Conservation (phyloP, 2,888 invertebrate genomes). For the Sipha maydis region DNA sequence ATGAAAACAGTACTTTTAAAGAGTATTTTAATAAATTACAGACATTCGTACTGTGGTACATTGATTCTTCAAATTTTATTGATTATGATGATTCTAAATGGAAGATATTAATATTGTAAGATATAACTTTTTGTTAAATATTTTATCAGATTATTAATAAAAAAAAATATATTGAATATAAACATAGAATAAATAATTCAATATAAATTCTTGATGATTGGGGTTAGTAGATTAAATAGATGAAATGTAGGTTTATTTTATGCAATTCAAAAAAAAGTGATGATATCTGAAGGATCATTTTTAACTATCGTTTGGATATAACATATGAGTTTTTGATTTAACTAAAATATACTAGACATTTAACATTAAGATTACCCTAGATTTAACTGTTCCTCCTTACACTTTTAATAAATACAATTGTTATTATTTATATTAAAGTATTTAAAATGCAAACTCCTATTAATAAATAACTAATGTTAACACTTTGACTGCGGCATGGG, state of each 20-base stretch:
- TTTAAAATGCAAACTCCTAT: neutral
- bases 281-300: neutral
- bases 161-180: too few species aligned
- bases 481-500: too few species aligned
- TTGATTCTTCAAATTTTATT: conserved; percentile 95
- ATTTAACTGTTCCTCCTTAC: neutral
- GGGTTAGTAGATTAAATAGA: too few species aligned
- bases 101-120: conserved; percentile 86
- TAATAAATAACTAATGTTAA: neutral
- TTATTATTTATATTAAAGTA: neutral
- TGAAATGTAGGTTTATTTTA: neutral
- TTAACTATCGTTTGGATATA: too few species aligned
- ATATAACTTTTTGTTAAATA: conserved; percentile 63
- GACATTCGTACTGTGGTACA: conserved; percentile 92
- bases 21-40: conserved; percentile 86
- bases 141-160: neutral
- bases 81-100: conserved; percentile 93
- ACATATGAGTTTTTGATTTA: too few species aligned
- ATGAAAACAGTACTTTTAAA: conserved; percentile 79
- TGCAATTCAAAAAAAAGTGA: neutral
- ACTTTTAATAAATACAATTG: neutral
- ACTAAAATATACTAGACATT: too few species aligned
- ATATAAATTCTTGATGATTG: too few species aligned
- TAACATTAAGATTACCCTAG: too few species aligned
- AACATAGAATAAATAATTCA: too few species aligned